Evolutionary conservation across 1,140 invertebrate genomes (phyloP).

Genomic region (Formica selysi): DNA sequence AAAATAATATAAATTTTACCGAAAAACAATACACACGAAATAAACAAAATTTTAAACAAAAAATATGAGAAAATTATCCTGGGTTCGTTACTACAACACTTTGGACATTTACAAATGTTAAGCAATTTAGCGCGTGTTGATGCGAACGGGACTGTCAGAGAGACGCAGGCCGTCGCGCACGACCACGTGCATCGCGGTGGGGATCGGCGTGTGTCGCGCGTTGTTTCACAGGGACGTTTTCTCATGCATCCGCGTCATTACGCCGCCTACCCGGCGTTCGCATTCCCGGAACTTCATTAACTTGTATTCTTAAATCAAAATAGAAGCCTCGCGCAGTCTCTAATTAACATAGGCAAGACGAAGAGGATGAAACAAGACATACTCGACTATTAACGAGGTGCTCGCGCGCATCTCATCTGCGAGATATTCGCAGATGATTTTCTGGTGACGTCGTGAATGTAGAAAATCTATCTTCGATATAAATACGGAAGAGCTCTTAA

Average conservation of each 20-base stretch:
- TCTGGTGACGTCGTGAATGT: slow-evolving; percentile 41
- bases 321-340: slow-evolving; percentile 32
- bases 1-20: too few relatives aligned
- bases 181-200: slow-evolving; percentile 41
- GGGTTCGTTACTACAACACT: too few relatives aligned
- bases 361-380: background rate
- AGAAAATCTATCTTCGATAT: slow-evolving; percentile 1
- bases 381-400: slow-evolving; percentile 49
- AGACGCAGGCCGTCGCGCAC: slow-evolving; percentile 61
- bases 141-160: slow-evolving; percentile 58
- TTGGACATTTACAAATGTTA: slow-evolving; percentile 7
- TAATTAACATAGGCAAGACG: slow-evolving; percentile 51
- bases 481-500: slow-evolving; percentile 8
- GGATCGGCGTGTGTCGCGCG: slow-evolving; percentile 73
- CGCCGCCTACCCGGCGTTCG: slow-evolving; percentile 6
- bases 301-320: slow-evolving; percentile 68
- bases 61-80: too few relatives aligned
- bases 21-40: too few relatives aligned
- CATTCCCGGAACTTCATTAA: slow-evolving; percentile 73
- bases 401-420: slow-evolving; percentile 27
- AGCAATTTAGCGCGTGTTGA: slow-evolving; percentile 1
- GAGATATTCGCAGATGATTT: slow-evolving; percentile 58
- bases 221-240: slow-evolving; percentile 64
- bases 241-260: slow-evolving; percentile 56
- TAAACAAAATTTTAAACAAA: background rate